Conservation (phyloP, 2,797 vertebrate genomes). For the Acomys russatus region DNA sequence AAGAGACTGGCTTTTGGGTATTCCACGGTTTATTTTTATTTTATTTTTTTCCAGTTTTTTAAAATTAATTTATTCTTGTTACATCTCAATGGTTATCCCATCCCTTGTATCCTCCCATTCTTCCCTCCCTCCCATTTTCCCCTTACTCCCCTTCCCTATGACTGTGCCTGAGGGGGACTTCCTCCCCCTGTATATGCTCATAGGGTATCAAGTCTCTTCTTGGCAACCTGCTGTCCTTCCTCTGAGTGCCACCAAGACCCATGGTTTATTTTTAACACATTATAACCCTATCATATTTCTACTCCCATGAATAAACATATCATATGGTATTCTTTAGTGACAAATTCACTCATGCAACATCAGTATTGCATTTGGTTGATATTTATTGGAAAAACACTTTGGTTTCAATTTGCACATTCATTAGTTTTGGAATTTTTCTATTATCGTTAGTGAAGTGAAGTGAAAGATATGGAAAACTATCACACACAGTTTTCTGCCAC, state of each 20-base stretch:
- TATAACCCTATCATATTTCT: neutral
- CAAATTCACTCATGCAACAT: neutral
- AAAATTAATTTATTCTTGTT: no score
- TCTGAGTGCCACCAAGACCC: no score
- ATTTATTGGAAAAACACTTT: neutral
- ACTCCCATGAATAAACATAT: neutral
- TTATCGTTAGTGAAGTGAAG: slow-evolving; percentile 27
- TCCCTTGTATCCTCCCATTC: no score
- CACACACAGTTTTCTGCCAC: neutral
- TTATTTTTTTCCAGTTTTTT: no score
- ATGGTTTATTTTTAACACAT: neutral
- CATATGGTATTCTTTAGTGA: neutral
- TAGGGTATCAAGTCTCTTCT: no score
- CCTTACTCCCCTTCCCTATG: no score
- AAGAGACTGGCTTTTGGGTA: neutral
- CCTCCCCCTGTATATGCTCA: no score
- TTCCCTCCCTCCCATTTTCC: no score
- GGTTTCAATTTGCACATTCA: slow-evolving; percentile 12
- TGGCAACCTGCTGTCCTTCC: no score
- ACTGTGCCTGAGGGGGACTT: no score
- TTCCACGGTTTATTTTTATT: neutral
- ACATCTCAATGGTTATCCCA: no score
- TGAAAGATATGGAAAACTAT: slow-evolving; percentile 33
- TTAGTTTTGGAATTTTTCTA: slow-evolving; percentile 28
- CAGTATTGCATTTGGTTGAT: neutral